Evolutionary conservation across 2,888 invertebrate species (phyloP).

Genomic region (Eurois occulta): DNA sequence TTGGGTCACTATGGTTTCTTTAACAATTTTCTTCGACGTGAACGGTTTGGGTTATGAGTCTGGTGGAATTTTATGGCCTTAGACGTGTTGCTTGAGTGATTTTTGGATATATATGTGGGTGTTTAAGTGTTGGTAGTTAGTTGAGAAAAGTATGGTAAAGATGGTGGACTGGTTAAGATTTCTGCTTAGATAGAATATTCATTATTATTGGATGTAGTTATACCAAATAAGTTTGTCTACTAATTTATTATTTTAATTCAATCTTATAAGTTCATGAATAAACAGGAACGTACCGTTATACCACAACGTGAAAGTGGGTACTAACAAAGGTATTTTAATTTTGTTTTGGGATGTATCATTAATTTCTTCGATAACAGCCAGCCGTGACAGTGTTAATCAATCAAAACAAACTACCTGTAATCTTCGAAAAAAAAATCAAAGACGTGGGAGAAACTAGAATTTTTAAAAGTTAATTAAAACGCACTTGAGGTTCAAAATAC

Average conservation of each 20-base stretch:
- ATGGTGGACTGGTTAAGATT: background rate
- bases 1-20: constrained; percentile 43
- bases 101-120: background rate
- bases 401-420: background rate
- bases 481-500: constrained; percentile 10
- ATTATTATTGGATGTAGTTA: background rate
- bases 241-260: background rate
- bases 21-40: constrained; percentile 37
- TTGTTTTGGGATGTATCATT: background rate
- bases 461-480: background rate
- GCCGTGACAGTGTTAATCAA: background rate
- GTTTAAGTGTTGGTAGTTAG: background rate
- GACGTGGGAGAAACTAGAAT: background rate
- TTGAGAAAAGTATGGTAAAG: background rate
- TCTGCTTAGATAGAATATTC: background rate
- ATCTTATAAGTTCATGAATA: background rate
- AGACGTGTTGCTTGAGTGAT: constrained; percentile 4
- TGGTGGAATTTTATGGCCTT: constrained; percentile 32
- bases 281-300: background rate
- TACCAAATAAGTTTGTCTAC: background rate
- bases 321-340: too few relatives aligned
- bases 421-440: background rate
- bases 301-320: background rate
- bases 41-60: constrained; percentile 33
- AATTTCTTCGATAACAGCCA: background rate